Base-by-base conservation (phyloP, 2,113 vertebrate genomes). In the Salminus brasiliensis region DNA sequence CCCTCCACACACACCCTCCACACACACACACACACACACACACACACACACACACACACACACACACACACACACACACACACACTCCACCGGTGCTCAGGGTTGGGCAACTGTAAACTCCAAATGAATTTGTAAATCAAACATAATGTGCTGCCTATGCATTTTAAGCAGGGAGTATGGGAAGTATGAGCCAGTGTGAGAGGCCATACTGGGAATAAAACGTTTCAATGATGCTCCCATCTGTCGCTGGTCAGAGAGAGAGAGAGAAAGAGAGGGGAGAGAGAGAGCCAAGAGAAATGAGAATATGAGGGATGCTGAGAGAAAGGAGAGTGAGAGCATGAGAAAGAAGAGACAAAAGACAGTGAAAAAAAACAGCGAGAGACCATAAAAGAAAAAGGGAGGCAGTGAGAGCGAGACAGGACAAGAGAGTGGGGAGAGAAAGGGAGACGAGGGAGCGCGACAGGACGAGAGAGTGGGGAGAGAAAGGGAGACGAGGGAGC, bases 41-140 rank as follows among this genome's bases (percentile, higher is more conserved):
- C n/a, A n/a, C n/a, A n/a, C n/a, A n/a, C n/a, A n/a, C n/a, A n/a
- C n/a, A n/a, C n/a, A n/a, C n/a, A n/a, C n/a, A n/a, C n/a, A n/a
- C n/a, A n/a, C n/a, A n/a, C n/a, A n/a, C n/a, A n/a, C n/a, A n/a
- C n/a, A n/a, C n/a, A n/a, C n/a, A n/a, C n/a, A n/a, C n/a, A n/a
- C n/a, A n/a, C n/a, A n/a, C n/a, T n/a, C n/a, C n/a, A n/a, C n/a
- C n/a, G n/a, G n/a, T 7, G 78, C 80, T 72, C 70, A 57, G 55
- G 29, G 79, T 79, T 65, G 73, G 81, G 84, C 87, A 85, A 88
- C 62, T 57, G 76, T 87, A 85, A 81, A 86, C 72, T 49, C 82
- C 80, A 83, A 87, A 89, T 87, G 47, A 86, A 86, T 89, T 88
- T 86, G 86, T 87, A 88, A 89, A 88, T 90, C 85, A 88, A 88